Percentiles rank a stretch among this genome's conserved stretches.
Evolutionary conservation across 2,113 vertebrate genomes (phyloP).

Genomic region (Phyllostomus hastatus): DNA sequence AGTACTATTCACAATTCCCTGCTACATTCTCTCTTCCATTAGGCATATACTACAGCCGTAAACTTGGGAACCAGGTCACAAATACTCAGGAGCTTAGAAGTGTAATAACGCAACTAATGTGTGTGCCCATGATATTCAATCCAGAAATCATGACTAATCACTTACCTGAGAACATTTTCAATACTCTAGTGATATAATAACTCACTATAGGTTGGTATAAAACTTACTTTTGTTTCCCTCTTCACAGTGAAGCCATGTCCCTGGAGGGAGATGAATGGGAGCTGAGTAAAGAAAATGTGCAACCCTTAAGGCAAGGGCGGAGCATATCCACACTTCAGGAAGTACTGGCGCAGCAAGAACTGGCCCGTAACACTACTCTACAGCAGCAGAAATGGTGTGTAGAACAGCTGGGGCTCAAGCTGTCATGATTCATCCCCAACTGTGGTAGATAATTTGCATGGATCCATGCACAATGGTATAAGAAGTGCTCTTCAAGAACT

Average conservation of each 20-base stretch:
- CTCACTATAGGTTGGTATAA: not conserved
- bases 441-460: not conserved
- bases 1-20: not conserved
- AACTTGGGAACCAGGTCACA: conserved; percentile 18
- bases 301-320: conserved; percentile 90
- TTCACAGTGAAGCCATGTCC: conserved; percentile 79
- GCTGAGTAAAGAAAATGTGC: conserved; percentile 97
- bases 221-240: conserved; percentile 15
- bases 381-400: conserved; percentile 91
- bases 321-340: conserved; percentile 88
- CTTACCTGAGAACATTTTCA: not conserved
- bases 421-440: not conserved
- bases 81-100: not conserved
- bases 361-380: conserved; percentile 78
- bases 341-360: conserved; percentile 89
- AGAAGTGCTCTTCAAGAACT: not conserved
- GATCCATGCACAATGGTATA: not conserved
- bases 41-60: not conserved
- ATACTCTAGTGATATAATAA: not conserved
- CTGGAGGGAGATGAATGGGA: conserved; percentile 93
- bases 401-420: not conserved
- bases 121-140: not conserved
- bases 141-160: not conserved
- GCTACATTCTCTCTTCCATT: not conserved
- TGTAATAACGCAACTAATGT: not conserved